phyloP scores from a whole-genome alignment of 1,140 invertebrate genomes.

The Onthophagus taurus region DNA sequence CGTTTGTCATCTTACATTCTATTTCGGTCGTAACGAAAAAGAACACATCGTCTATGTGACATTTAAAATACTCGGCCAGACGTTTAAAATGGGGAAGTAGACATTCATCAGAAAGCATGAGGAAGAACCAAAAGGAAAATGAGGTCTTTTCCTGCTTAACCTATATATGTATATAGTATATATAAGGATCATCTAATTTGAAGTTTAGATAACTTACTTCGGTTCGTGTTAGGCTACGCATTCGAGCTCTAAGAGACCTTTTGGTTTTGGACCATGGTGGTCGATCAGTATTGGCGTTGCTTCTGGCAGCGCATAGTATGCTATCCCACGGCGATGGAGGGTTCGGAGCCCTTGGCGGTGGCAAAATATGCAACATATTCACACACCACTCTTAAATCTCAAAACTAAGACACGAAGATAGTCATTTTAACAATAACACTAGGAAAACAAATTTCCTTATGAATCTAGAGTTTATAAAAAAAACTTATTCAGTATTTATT shows the following conservation, averaged over 20 bases:
- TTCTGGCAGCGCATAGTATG: slow-evolving; percentile 22
- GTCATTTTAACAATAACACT: slow-evolving; percentile 12
- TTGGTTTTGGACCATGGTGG: slow-evolving; percentile 9
- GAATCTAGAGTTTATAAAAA: not conserved
- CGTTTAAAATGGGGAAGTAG: too few species aligned
- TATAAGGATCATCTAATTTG: not conserved
- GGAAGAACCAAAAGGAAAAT: slow-evolving; percentile 2
- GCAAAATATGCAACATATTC: slow-evolving; percentile 40
- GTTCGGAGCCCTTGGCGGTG: slow-evolving; percentile 40
- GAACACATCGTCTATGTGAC: too few species aligned
- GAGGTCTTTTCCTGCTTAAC: too few species aligned
- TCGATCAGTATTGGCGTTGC: slow-evolving; percentile 3
- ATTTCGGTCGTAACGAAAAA: too few species aligned
- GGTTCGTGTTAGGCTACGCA: slow-evolving; percentile 21
- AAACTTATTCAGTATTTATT: not conserved
- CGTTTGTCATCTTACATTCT: too few species aligned
- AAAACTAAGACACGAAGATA: slow-evolving; percentile 1
- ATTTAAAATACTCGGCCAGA: too few species aligned
- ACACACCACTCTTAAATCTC: slow-evolving; percentile 12
- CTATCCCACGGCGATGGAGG: slow-evolving; percentile 44
- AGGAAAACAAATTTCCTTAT: not conserved
- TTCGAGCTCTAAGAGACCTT: slow-evolving; percentile 21
- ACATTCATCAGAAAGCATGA: too few species aligned
- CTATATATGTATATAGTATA: slow-evolving; percentile 1
- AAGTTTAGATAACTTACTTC: slow-evolving; percentile 22